Evolutionary conservation across 2,113 vertebrate species (phyloP).

Genomic region (Corythoichthys intestinalis): DNA sequence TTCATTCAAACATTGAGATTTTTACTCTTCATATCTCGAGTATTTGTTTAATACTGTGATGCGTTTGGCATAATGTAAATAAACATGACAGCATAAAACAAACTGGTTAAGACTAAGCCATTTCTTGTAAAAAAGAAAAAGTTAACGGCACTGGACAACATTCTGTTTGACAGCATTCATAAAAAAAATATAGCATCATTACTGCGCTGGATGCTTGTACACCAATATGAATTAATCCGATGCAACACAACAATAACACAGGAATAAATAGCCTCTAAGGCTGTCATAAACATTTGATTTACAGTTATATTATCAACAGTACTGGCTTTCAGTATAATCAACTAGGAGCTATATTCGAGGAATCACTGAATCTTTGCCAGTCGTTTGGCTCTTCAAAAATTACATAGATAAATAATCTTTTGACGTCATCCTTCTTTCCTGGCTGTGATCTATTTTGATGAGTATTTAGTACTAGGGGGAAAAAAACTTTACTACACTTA

Average conservation of each 20-base stretch:
- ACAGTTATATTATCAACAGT: too few relatives aligned
- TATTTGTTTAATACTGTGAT: background rate
- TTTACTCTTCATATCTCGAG: background rate
- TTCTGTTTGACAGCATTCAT: too few relatives aligned
- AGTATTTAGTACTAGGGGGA: background rate
- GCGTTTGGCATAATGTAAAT: background rate
- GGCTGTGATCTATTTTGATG: background rate
- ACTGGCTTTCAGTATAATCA: too few relatives aligned
- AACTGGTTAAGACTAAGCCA: background rate
- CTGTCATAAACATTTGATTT: too few relatives aligned
- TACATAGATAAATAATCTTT: background rate
- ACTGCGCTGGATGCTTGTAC: background rate
- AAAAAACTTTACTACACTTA: background rate
- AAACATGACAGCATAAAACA: background rate
- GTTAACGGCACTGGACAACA: too few relatives aligned
- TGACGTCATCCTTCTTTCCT: background rate
- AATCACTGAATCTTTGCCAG: background rate
- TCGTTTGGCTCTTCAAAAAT: background rate
- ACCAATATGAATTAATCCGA: too few relatives aligned
- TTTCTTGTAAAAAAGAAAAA: background rate
- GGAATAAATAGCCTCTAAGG: too few relatives aligned
- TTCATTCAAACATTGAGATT: background rate
- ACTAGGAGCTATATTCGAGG: background rate
- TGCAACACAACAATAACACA: too few relatives aligned
- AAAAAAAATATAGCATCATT: background rate